phyloP scores from a whole-genome alignment of 2,113 vertebrate genomes.

The Atherinomorus stipes region DNA sequence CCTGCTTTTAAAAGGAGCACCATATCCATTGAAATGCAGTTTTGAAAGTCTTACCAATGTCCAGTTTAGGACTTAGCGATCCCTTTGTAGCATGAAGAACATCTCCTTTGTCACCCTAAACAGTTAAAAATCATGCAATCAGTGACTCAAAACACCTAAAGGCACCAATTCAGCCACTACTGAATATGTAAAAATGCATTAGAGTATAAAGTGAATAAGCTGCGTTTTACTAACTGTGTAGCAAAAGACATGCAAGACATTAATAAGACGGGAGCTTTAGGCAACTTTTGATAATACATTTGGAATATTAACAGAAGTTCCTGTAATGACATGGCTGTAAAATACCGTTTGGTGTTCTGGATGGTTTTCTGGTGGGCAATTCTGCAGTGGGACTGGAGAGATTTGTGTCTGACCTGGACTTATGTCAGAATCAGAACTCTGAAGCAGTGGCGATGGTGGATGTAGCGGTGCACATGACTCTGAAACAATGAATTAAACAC shows the following conservation, averaged over 20 bases:
- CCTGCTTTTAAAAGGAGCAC: neutral
- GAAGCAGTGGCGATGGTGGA: neutral
- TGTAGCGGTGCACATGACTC: slow-evolving; percentile 12
- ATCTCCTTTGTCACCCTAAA: slow-evolving; percentile 40
- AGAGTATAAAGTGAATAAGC: neutral
- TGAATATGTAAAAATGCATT: neutral
- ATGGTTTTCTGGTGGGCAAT: neutral
- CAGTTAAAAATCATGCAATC: neutral
- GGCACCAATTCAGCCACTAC: neutral
- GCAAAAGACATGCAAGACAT: neutral
- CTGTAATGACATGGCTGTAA: neutral
- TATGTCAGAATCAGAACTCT: slow-evolving; percentile 15
- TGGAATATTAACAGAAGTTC: neutral
- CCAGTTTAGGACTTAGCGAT: slow-evolving; percentile 4
- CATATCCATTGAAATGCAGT: neutral
- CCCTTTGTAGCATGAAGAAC: neutral
- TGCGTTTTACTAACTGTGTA: neutral
- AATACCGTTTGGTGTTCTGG: slow-evolving; percentile 15
- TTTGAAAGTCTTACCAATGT: slow-evolving; percentile 43
- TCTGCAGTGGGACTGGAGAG: neutral
- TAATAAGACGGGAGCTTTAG: neutral
- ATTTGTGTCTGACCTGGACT: neutral
- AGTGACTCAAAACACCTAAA: neutral
- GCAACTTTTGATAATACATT: neutral
- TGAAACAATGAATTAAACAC: slow-evolving; percentile 12